Conservation (phyloP, 2,113 vertebrate genomes). For the Trinectes maculatus region DNA sequence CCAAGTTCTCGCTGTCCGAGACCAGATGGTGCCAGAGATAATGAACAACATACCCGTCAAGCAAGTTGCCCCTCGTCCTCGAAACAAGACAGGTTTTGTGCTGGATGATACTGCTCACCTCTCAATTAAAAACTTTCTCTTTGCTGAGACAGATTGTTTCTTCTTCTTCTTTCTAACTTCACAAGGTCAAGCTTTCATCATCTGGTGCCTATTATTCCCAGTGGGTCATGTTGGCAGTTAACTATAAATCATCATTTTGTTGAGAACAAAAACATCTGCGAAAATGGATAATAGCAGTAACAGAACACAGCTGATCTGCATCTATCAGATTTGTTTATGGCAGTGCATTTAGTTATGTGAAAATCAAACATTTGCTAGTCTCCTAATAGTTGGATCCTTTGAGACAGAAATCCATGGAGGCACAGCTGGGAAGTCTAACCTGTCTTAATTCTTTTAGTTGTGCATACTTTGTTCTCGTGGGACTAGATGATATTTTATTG, state of each 20-base stretch:
- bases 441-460: neutral
- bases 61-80: slow-evolving; percentile 13
- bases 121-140: slow-evolving; percentile 28
- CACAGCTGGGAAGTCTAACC: neutral
- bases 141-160: slow-evolving; percentile 9
- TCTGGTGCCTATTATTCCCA: neutral
- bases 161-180: slow-evolving; percentile 6
- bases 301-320: neutral
- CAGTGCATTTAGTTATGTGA: neutral
- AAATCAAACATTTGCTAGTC: neutral
- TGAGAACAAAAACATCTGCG: neutral
- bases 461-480: neutral
- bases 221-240: neutral
- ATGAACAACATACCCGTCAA: slow-evolving; percentile 45
- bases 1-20: slow-evolving; percentile 13
- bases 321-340: neutral
- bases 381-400: neutral
- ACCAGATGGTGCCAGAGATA: slow-evolving; percentile 53
- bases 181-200: slow-evolving; percentile 1
- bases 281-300: neutral
- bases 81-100: slow-evolving; percentile 3
- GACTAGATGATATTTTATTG: neutral
- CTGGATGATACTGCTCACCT: slow-evolving; percentile 13
- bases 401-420: neutral
- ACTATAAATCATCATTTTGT: neutral